phyloP scores from a whole-genome alignment of 1,140 invertebrate genomes.

The Kradibia gibbosae region DNA sequence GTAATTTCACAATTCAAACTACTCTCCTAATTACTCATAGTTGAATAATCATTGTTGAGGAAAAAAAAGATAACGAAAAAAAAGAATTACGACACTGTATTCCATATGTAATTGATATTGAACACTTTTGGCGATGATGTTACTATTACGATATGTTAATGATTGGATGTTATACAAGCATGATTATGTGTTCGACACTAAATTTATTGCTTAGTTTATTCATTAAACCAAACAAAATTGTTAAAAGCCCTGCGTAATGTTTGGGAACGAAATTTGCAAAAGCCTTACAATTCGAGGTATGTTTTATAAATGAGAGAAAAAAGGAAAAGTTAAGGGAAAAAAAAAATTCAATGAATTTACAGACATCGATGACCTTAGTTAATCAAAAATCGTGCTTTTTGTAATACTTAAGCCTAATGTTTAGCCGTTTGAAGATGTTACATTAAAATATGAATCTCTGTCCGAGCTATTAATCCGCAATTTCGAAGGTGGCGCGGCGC shows the following conservation, averaged over 20 bases:
- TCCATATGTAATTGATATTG: slow-evolving; percentile 19
- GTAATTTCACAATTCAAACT: slow-evolving; percentile 45
- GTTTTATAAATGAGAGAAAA: too few relatives aligned
- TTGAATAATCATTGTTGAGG: slow-evolving; percentile 41
- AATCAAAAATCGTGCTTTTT: slow-evolving; percentile 21
- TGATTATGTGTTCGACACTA: slow-evolving; percentile 17
- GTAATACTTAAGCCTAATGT: neutral
- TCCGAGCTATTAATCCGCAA: slow-evolving; percentile 27
- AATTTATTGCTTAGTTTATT: slow-evolving; percentile 37
- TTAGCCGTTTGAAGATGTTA: slow-evolving; percentile 28
- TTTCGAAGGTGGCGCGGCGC: slow-evolving; percentile 6
- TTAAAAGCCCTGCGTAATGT: neutral
- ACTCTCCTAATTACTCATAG: slow-evolving; percentile 25
- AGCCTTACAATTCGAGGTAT: neutral
- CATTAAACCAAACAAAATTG: slow-evolving; percentile 14
- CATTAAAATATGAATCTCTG: slow-evolving; percentile 17
- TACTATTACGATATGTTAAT: neutral
- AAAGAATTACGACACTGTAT: slow-evolving; percentile 30
- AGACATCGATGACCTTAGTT: slow-evolving; percentile 12
- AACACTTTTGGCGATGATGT: neutral
- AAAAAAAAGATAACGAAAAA: slow-evolving; percentile 32
- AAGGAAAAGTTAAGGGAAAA: too few relatives aligned
- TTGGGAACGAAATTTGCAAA: neutral
- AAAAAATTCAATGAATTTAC: slow-evolving; percentile 3
- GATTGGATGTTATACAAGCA: neutral